A percentile compares a stretch with the other conserved stretches of the same genome.
phyloP scores from a whole-genome alignment of 2,797 vertebrate genomes.

The Novumbra hubbsi region DNA sequence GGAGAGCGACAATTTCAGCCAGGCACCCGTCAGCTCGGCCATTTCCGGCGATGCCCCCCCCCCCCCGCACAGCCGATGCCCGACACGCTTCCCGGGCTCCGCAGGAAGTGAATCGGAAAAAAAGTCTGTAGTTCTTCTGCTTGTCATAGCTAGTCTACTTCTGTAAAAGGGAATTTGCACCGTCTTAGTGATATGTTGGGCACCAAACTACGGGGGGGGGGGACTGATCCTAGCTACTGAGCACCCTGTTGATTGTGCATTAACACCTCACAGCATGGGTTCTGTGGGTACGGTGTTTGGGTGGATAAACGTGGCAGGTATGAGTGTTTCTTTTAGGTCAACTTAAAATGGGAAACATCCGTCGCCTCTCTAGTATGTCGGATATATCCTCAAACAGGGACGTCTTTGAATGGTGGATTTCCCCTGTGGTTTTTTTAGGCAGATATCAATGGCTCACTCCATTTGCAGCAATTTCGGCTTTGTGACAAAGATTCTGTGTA shows the following conservation, averaged over 20 bases:
- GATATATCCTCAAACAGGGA: neutral
- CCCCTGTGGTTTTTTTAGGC: no score
- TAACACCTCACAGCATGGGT: neutral
- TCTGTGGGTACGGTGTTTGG: neutral
- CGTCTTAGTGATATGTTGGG: neutral
- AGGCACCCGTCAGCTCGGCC: slow-evolving; percentile 61
- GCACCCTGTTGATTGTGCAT: neutral
- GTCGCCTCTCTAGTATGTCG: neutral
- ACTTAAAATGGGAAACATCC: neutral
- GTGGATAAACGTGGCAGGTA: slow-evolving; percentile 49
- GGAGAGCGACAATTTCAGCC: slow-evolving; percentile 61
- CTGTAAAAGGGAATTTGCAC: no score
- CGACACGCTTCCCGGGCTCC: neutral
- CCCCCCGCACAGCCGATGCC: slow-evolving; percentile 14
- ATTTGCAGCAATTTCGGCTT: neutral
- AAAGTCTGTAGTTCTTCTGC: neutral
- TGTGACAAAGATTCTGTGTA: neutral
- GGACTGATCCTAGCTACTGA: neutral
- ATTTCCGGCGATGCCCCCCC: slow-evolving; percentile 51
- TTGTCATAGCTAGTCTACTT: neutral
- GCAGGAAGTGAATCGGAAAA: neutral
- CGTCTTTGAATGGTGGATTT: neutral
- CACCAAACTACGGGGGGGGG: neutral
- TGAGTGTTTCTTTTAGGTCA: slow-evolving; percentile 36
- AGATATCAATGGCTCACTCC: neutral